Base-by-base conservation (phyloP, 2,888 invertebrate species). In the Panopea generosa region DNA sequence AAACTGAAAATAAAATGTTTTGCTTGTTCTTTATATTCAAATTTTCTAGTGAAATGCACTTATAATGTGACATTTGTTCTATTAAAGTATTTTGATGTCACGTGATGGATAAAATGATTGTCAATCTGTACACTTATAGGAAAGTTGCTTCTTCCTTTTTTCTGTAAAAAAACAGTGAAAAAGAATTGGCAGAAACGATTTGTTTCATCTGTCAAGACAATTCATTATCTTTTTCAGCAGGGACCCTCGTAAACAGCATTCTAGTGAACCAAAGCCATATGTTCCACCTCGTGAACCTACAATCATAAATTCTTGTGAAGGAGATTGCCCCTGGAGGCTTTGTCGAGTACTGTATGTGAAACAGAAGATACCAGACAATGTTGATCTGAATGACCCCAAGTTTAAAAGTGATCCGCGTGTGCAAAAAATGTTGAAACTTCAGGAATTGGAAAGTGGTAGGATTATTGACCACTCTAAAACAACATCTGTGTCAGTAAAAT, bases 351-450 rank as follows among this genome's bases (percentile, higher is more conserved):
- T 82, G 16, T 77, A 76, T 22, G 72, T 82, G 9, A 77, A 72
- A 62, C 59, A 79, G 26, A 72, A 81, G 47, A 70, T 88, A 22
- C 89, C 89, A 9, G 47, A 68, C 24, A 75, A 80, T 61, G 57
- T 89, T 0, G 79, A 89, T 67, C 60, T 85, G 2, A 71, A 77
- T 22, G 86, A 89, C 67, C 56, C 81, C 2, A 63, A 74, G 40
- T 89, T 77, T 59, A 86, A 85, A 66, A 72, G 75, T 60, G 90
- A 90, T 69, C 90, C 90, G 0, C 82, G 90, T 52, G 82, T 89
- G 62, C 84, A 87, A 76, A 87, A 86, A 76, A 73, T 83, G 56
- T 52, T 84, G 16, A 77, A 77, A 50, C 43, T 80, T 45, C 77
- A 78, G 45, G 82, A 84, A 75, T 20, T 68, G 16, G 78, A 83